Conservation (phyloP, 2,888 invertebrate species). For the Orthosia cruda region DNA sequence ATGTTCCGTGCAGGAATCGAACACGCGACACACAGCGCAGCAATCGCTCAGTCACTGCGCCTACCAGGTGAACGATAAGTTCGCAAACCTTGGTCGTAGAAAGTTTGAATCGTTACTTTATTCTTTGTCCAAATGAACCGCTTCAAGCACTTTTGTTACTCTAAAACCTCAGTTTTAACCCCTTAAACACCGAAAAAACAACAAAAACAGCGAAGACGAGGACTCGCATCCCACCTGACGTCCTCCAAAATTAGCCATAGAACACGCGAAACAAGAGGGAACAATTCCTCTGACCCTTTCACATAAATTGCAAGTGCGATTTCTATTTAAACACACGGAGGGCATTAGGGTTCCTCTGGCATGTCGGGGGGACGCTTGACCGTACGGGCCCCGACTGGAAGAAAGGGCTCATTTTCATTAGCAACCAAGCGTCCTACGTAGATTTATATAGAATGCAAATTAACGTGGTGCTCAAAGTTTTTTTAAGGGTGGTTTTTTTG, state of each 20-base stretch:
- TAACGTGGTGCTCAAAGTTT: conserved; percentile 79
- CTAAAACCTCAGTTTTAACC: not conserved
- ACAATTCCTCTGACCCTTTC: conserved; percentile 87
- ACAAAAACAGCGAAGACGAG: conserved; percentile 24
- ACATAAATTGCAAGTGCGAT: conserved; percentile 90
- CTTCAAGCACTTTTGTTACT: not conserved
- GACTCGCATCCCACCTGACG: conserved; percentile 56
- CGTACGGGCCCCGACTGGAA: conserved; percentile 79
- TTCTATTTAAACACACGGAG: conserved; percentile 87
- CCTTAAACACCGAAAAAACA: not conserved
- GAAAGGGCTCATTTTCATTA: conserved; percentile 92
- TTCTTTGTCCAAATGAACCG: not conserved
- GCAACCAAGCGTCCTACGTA: conserved; percentile 84
- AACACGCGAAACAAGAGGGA: conserved; percentile 82
- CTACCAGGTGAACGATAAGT: too few relatives aligned
- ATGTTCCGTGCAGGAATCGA: too few relatives aligned
- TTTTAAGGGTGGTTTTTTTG: conserved; percentile 2
- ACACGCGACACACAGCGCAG: too few relatives aligned
- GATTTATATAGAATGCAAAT: conserved; percentile 83
- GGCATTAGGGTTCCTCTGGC: conserved; percentile 83
- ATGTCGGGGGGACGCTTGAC: conserved; percentile 83
- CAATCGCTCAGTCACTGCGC: too few relatives aligned
- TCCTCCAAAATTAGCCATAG: conserved; percentile 79
- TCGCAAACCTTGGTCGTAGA: too few relatives aligned
- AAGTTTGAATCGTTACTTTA: not conserved